Base-by-base conservation (phyloP, 2,888 invertebrate genomes). In the Drosophila hamatofila region DNA sequence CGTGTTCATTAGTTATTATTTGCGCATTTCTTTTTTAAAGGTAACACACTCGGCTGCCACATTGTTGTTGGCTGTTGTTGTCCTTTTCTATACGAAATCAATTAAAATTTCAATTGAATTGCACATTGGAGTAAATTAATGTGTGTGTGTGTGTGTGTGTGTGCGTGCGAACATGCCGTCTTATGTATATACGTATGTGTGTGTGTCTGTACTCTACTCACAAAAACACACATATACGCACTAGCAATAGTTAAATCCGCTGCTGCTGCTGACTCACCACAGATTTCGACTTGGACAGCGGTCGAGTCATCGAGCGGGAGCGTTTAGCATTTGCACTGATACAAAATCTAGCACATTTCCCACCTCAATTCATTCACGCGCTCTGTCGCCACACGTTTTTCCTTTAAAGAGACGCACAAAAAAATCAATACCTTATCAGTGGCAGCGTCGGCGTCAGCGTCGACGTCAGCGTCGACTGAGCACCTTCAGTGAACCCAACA, bases 381-480 rank as follows among this genome's bases (percentile, higher is more conserved):
- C 44, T 41, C 42, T 55, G 44, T 39, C n/a, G 56, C 27, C 49
- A 60, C 65, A 79, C 62, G 73, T 70, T 84, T 79, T 74, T 46
- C 41, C 39, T 61, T 70, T n/a, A 55, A 63, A 58, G 25, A n/a
- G 21, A 16, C 59, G 55, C 16, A 35, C 18, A 59, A 12, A 37
- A 70, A 80, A 83, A 87, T 83, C 87, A 69, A 83, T 83, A 83
- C 75, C 83, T 88, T 83, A 83, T 83, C 83, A 88, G 80, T 56
- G n/a, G 39, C 60, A 37, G 42, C 57, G 52, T 35, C 23, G 59
- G 41, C 30, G 30, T 35, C 25, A 62, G 41, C 42, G 59, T 41
- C 33, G 41, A 41, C 30, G 30, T 35, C 25, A 62, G 41, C 42
- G 59, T 41, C 33, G 41, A 41, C 2, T 9, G 61, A 12, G 44